These are phyloP conservation scores for Athene noctua DNA, from an alignment of 2,113 vertebrate species.

Conservation along the genomic window DNA sequence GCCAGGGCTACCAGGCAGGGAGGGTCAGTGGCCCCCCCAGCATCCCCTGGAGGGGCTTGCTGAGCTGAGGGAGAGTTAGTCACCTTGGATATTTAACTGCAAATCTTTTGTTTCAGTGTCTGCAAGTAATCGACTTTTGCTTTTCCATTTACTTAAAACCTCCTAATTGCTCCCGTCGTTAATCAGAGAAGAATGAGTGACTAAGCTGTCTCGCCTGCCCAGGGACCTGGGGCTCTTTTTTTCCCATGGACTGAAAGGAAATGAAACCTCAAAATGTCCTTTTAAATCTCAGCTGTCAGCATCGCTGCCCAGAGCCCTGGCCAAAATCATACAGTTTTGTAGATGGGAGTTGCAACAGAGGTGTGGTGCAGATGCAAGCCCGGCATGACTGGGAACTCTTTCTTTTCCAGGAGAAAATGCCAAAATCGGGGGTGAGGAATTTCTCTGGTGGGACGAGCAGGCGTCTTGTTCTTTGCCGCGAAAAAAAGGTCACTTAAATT, in stretches of 20 bases:
- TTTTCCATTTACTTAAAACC: slow-evolving; percentile 3
- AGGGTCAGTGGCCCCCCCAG: neutral
- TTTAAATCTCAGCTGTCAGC: slow-evolving; percentile 21
- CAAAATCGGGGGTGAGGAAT: neutral
- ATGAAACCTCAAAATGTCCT: slow-evolving; percentile 34
- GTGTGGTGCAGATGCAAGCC: neutral
- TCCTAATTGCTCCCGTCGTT: slow-evolving; percentile 1
- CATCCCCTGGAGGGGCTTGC: rapidly evolving
- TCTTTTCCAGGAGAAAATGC: neutral
- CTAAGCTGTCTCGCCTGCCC: neutral
- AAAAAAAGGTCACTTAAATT: neutral
- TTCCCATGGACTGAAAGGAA: slow-evolving; percentile 57
- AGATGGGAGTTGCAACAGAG: neutral
- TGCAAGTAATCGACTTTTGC: slow-evolving; percentile 17
- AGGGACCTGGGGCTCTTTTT: neutral
- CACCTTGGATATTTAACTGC: neutral
- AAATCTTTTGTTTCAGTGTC: neutral
- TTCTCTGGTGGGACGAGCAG: neutral
- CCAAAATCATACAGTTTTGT: neutral
- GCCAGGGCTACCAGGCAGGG: neutral
- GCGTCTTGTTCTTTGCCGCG: rapidly evolving
- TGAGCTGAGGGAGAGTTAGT: neutral
- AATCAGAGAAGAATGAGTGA: slow-evolving; percentile 53
- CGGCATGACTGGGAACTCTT: neutral
- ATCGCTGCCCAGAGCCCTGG: neutral